These are phyloP conservation scores for Drosophila truncata DNA, from an alignment of 1,140 invertebrate genomes.

Conservation along the genomic window DNA sequence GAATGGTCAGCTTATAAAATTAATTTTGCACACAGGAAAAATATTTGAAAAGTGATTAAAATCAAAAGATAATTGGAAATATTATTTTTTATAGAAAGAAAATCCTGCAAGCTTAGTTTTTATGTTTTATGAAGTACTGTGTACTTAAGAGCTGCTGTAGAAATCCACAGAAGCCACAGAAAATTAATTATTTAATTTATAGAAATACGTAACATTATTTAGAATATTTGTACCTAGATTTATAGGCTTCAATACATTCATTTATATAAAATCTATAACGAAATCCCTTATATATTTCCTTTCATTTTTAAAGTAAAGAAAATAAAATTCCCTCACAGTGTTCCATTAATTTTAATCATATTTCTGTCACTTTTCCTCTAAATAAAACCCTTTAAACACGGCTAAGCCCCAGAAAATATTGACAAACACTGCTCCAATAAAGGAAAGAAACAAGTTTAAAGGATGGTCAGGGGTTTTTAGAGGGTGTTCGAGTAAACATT, in stretches of 20 bases:
- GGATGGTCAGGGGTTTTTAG: conserved; percentile 10
- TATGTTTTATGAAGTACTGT: neutral
- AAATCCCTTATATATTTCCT: neutral
- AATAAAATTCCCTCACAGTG: neutral
- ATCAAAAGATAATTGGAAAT: neutral
- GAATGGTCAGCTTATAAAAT: conserved; percentile 28
- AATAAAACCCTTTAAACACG: conserved; percentile 14
- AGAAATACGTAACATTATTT: neutral
- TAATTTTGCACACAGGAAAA: conserved; percentile 6
- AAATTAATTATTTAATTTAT: neutral
- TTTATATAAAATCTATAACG: neutral
- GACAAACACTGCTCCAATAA: conserved; percentile 15
- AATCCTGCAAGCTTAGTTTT: too few relatives aligned
- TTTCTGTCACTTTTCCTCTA: conserved; percentile 5
- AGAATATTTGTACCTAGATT: neutral
- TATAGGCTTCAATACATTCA: neutral
- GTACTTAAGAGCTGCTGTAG: too few relatives aligned
- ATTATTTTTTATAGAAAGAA: neutral
- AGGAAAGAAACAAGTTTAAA: conserved; percentile 2
- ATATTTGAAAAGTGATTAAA: neutral
- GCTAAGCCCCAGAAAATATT: neutral
- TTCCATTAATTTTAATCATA: conserved; percentile 6
- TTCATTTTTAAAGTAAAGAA: neutral
- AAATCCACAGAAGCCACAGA: neutral
- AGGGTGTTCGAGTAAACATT: conserved; percentile 41